Evolutionary conservation across 2,113 vertebrate species (phyloP), one percentile per base, ranked within the genome.

Genomic region (Diadophis punctatus): DNA sequence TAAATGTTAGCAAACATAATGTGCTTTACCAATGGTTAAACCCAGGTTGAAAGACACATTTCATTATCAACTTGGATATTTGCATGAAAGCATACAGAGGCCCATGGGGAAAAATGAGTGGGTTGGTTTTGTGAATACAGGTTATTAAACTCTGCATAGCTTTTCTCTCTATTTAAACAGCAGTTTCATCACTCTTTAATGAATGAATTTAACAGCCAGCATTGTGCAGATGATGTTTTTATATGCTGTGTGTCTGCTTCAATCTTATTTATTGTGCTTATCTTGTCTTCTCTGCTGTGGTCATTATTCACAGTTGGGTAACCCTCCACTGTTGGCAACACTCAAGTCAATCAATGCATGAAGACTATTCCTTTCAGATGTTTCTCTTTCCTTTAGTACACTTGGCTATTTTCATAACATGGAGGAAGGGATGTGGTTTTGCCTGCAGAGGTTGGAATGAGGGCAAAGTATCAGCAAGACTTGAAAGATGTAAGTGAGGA

Each of bases 131-230:
- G 3, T 51, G 74, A 23, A 10, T 74, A 22, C 46, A 86, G 88
- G 53, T 93, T 93, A 48, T 94, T 94, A 94, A 95, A 91, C 43
- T 58, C 58, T 2, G 87, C n/a, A 74, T 94, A 92, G 86, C 52
- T 91, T 96, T 96, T 84, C 85, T 27, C 43, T 25, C 5, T 93
- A 85, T 88, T 96, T 93, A 95, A 93, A 87, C 60, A 93, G 11
- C 68, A 87, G 84, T 96, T 96, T 94, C 95, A 90, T 95, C 89
- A 95, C 92, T 95, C 56, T 93, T 96, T 93, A 96, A 94, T 91
- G 95, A 96, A 96, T 93, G 91, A 90, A 96, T 88, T 90, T 93
- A 92, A 88, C 91, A 95, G 43, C 89, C 55, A 90, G 16, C 91
- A 88, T 96, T 94, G 93, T 89, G 88, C 90, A 87, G 90, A 94